Base-by-base conservation (phyloP, 2,113 vertebrate genomes). In the Lates calcarifer region DNA sequence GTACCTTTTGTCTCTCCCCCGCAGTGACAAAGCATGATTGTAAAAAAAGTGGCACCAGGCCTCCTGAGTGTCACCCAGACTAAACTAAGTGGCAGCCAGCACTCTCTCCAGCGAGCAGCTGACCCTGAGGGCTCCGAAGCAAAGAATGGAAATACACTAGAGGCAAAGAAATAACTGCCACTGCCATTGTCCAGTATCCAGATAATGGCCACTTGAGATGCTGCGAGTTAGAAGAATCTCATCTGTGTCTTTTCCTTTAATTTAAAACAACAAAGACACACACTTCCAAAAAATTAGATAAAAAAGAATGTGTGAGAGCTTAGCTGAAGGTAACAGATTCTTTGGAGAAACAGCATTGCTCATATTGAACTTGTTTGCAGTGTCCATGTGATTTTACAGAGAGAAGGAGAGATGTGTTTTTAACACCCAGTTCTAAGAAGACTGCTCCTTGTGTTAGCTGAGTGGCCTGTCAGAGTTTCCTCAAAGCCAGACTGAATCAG, bases 1-100 rank as follows among this genome's bases (percentile, higher is more conserved):
- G 68, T 76, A 87, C 87, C 66, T 88, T 93, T 91, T 88, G 91
- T 76, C 77, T 91, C 66, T 79, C 74, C 70, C 70, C 88, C 70
- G 91, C 73, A 84, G 60, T 83, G 67, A 55, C 85, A 91, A 70
- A 47, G 43, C 66, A 63, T 81, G 37, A 93, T 92, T 94, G 90
- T 87, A 66, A 79, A 69, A 66, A 79, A 69, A 0, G 70, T 77
- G 57, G 13, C 62, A 51, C 26, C 45, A n/a, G 70, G 86, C 57
- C 74, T 81, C 58, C 43, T 87, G 76, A 15, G 12, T 10, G 31
- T 82, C 70, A 67, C 80, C 65, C 29, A 61, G 67, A 55, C 51
- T 81, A 66, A 47, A 76, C 33, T 41, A 45, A 51, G 74, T 28
- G 35, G 41, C 61, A 31, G 37, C n/a, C 45, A 83, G n/a, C 12